Evolutionary conservation across 2,888 invertebrate species (phyloP).

Genomic region (Ectobius pallidus): DNA sequence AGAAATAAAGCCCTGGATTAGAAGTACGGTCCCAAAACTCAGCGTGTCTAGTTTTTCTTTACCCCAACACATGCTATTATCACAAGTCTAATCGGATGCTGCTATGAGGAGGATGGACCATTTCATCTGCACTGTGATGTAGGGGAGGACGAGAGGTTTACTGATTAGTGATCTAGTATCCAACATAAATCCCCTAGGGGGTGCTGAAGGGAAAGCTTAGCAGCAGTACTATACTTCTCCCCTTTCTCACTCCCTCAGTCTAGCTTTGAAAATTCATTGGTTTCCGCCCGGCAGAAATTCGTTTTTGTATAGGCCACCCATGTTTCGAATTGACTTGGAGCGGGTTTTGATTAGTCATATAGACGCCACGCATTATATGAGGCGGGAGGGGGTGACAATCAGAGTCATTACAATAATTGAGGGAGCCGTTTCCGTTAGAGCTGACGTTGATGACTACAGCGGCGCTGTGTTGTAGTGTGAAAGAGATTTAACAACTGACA

Average conservation of each 20-base stretch:
- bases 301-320: neutral
- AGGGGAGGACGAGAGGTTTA: neutral
- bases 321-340: neutral
- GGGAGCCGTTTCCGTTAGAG: neutral
- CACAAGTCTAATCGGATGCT: neutral
- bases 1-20: neutral
- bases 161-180: slow-evolving; percentile 21
- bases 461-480: no score
- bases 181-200: slow-evolving; percentile 15
- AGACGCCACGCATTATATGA: neutral
- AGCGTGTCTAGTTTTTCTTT: no score
- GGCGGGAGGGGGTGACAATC: neutral
- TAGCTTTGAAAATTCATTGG: neutral
- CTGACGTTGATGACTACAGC: neutral
- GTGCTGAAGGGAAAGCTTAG: slow-evolving; percentile 15
- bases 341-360: slow-evolving; percentile 22
- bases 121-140: neutral
- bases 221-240: neutral
- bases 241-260: neutral
- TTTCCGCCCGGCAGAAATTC: slow-evolving; percentile 1
- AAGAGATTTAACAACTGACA: neutral
- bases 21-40: no score
- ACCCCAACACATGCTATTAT: no score
- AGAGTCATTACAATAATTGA: slow-evolving; percentile 1
- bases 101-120: neutral